Conservation (phyloP, 2,797 vertebrate species). For the Chaetodon trifasciatus region DNA sequence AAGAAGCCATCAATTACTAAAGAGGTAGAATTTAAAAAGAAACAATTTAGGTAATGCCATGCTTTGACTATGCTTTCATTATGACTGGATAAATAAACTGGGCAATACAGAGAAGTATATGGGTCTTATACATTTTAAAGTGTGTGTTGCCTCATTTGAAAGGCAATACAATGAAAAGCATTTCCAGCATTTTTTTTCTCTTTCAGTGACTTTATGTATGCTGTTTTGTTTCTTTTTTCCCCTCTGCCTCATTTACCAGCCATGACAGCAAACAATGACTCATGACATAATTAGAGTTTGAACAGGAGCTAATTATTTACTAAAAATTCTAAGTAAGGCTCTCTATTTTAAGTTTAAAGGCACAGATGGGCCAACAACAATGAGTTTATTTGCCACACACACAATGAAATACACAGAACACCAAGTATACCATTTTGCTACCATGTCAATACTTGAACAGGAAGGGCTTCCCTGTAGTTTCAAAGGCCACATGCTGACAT, state of each 20-base stretch:
- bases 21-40: neutral
- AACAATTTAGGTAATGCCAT: neutral
- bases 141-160: neutral
- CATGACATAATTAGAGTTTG: neutral
- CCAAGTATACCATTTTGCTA: slow-evolving; percentile 10
- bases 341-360: neutral
- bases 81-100: neutral
- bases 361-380: neutral
- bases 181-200: neutral
- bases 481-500: slow-evolving; percentile 20
- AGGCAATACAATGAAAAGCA: neutral
- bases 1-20: neutral
- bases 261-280: neutral
- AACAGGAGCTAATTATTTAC: neutral
- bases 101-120: neutral
- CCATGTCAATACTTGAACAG: slow-evolving; percentile 28
- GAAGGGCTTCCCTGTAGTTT: slow-evolving; percentile 7
- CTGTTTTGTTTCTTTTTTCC: neutral
- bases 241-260: neutral
- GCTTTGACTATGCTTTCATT: neutral
- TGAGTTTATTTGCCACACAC: neutral
- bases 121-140: neutral
- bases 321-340: neutral
- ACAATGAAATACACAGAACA: neutral
- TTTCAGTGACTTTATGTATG: neutral